Percentiles rank a stretch among this genome's conserved stretches.
Evolutionary conservation across 92 coral and sea anemone genomes (phyloP).

Genomic region (Parazoanthus atlanticus): DNA sequence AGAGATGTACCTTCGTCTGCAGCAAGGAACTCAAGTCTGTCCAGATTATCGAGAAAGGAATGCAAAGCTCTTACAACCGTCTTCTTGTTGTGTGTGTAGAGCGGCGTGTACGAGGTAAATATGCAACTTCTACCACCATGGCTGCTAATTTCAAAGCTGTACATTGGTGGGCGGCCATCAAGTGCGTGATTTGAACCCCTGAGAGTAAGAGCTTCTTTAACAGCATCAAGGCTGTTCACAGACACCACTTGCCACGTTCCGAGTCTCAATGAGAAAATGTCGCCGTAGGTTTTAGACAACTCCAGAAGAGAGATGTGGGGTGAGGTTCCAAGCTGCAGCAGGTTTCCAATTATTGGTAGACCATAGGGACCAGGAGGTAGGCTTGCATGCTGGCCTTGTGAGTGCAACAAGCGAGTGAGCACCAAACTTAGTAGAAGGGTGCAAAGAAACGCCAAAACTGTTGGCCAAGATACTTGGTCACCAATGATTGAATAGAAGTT

Average conservation of each 20-base stretch:
- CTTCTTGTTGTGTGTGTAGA: slow-evolving; percentile 74
- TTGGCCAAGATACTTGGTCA: slow-evolving; percentile 12
- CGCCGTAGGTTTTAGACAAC: slow-evolving; percentile 81
- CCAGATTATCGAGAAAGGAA: slow-evolving; percentile 63
- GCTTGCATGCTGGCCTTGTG: background rate
- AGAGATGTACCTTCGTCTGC: slow-evolving; percentile 64
- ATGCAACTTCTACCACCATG: slow-evolving; percentile 73
- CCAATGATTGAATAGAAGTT: background rate
- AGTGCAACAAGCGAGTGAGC: background rate
- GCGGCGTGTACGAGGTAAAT: slow-evolving; percentile 74
- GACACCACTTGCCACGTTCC: slow-evolving; percentile 80
- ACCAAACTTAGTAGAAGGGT: background rate
- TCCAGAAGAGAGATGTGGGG: slow-evolving; percentile 74
- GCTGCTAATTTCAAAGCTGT: slow-evolving; percentile 65
- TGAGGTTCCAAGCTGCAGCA: slow-evolving; percentile 75
- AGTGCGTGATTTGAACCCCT: slow-evolving; percentile 65
- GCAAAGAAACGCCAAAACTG: slow-evolving; percentile 12
- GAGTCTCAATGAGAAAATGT: slow-evolving; percentile 69
- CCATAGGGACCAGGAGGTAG: slow-evolving; percentile 86
- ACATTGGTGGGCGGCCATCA: slow-evolving; percentile 77
- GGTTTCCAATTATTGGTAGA: slow-evolving; percentile 87
- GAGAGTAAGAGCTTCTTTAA: slow-evolving; percentile 62
- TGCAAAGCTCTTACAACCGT: slow-evolving; percentile 75
- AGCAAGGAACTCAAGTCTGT: slow-evolving; percentile 62
- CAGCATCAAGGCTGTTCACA: slow-evolving; percentile 64